Evolutionary conservation across 2,888 invertebrate species (phyloP).

Genomic region (Lasius platythorax): DNA sequence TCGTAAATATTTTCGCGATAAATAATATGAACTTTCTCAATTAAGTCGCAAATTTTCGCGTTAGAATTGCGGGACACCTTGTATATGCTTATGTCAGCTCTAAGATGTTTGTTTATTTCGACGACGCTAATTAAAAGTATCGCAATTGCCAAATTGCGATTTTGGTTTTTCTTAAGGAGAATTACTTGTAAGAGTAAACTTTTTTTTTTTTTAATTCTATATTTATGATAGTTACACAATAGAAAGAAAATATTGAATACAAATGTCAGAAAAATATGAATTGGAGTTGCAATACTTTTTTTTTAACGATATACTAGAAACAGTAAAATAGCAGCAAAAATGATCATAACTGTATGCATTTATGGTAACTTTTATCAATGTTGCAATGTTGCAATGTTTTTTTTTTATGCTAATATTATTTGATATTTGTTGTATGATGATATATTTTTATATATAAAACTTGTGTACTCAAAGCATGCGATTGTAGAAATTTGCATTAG

Average conservation of each 20-base stretch:
- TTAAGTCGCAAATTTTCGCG: background rate
- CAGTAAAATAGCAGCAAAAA: background rate
- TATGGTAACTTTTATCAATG: background rate
- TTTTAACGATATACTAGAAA: background rate
- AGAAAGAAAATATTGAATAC: background rate
- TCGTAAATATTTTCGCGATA: background rate
- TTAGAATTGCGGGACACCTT: background rate
- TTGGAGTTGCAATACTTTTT: too few species aligned
- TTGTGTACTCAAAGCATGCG: conserved; percentile 29
- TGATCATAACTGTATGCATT: background rate
- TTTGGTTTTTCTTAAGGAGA: background rate
- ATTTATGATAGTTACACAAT: background rate
- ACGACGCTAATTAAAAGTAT: conserved; percentile 5
- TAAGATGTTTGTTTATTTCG: background rate
- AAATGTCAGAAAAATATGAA: too few species aligned
- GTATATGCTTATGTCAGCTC: background rate
- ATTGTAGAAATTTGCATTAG: conserved; percentile 6
- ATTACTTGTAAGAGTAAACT: background rate
- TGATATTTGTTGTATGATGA: background rate
- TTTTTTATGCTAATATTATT: background rate
- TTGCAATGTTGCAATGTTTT: background rate
- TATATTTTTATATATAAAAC: background rate
- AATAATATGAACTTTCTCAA: background rate
- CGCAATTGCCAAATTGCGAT: background rate
- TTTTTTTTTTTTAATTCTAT: background rate